Conservation (phyloP, 2,113 vertebrate species). For the Sturnira hondurensis region DNA sequence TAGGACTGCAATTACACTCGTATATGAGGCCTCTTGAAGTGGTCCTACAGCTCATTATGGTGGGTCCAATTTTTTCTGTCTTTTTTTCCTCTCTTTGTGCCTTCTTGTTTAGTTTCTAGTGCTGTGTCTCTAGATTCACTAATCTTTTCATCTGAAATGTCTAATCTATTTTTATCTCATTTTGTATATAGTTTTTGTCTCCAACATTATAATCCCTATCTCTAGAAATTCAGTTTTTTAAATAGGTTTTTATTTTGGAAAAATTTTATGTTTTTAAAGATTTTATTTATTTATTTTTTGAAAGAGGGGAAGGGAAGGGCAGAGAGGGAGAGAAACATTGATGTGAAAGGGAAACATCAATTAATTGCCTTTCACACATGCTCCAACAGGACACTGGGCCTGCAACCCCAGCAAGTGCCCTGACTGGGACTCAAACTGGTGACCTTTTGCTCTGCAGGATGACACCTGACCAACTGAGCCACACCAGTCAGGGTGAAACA, state of each 20-base stretch:
- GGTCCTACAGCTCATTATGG: neutral
- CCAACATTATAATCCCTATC: neutral
- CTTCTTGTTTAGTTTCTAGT: neutral
- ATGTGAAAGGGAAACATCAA: no score
- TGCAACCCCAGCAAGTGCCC: no score
- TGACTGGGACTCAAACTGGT: no score
- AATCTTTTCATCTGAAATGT: neutral
- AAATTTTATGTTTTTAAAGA: no score
- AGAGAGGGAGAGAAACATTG: no score
- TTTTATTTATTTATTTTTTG: no score
- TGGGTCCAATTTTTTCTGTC: neutral
- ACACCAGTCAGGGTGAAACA: neutral
- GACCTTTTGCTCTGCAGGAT: no score
- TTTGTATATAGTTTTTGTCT: neutral
- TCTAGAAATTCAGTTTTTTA: neutral
- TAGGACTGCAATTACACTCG: neutral
- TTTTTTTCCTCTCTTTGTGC: neutral
- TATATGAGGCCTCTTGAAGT: neutral
- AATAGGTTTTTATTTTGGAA: neutral
- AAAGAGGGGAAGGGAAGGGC: no score
- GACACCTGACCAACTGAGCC: no score
- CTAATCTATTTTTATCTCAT: constrained; percentile 23
- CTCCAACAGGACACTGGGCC: no score
- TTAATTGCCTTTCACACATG: no score
- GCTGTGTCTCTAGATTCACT: neutral